Evolutionary conservation across 2,888 invertebrate genomes (phyloP), one percentile per base, ranked within the genome.

Genomic region (Metopia argyrocephala): DNA sequence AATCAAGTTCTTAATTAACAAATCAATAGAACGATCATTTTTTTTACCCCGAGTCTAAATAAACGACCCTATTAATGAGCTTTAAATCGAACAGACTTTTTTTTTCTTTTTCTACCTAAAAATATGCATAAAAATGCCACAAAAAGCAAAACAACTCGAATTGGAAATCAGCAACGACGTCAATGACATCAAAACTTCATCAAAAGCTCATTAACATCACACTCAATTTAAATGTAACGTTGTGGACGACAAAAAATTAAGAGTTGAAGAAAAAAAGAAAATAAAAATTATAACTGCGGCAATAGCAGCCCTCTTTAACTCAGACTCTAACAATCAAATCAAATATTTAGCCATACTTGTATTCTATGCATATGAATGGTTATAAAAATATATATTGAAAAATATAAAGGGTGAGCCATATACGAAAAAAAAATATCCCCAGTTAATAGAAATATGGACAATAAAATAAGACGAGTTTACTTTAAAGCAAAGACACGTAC

Each of bases 191-290:
- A 74, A 81, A 79, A 81, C 81, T 81, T 81, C 76, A 81, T 81
- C 81, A 81, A 81, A 81, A 78, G 81, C 81, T 75, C 81, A 81
- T 81, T 81, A 81, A 70, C 81, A 81, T 81, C 74, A 70, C 78
- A 81, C 76, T 81, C 74, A 81, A 81, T 83, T 76, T 81, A 81
- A 83, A 78, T 73, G 79, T 50, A 78, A 82, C 75, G 65, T 76
- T 65, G 74, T 68, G 73, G 38, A 68, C 61, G 66, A 68, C 31
- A 48, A 50, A 31, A n/a, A 74, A 68, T 46, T 62, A 68, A 27
- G 20, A 46, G 12, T 31, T 62, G 69, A 76, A 76, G 54, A 45
- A 18, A 20, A 9, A 9, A 31, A 5, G 46, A 61, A 38, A 25
- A 62, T n/a, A 45, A 46, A 23, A 46, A 21, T 46, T 62, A 12